Percentiles rank a stretch among this genome's conserved stretches.
Evolutionary conservation across 2,797 vertebrate genomes (phyloP).

Genomic region (Luscinia luscinia): DNA sequence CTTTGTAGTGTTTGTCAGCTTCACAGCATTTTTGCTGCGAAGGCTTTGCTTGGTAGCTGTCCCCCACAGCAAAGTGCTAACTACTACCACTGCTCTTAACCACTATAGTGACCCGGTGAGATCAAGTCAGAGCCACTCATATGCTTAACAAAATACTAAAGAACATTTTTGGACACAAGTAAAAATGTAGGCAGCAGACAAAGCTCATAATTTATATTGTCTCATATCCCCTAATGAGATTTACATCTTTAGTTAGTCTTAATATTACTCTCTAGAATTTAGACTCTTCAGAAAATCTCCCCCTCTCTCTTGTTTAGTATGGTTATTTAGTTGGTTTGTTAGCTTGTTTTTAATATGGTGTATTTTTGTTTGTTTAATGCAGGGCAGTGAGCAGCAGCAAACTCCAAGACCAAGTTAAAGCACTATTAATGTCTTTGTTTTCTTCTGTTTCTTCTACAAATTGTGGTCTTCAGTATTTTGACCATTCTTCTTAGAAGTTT

Average conservation of each 20-base stretch:
- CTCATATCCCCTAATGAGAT: neutral
- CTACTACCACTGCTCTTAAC: neutral
- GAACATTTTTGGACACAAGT: neutral
- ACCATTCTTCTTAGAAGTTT: neutral
- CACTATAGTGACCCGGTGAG: neutral
- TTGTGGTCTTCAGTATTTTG: neutral
- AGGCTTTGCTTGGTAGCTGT: neutral
- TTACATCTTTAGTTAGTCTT: neutral
- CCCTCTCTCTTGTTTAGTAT: neutral
- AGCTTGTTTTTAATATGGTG: neutral
- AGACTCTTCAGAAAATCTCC: neutral
- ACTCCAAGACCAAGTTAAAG: neutral
- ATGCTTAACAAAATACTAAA: neutral
- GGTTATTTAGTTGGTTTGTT: neutral
- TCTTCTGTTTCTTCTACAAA: neutral
- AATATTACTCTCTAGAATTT: neutral
- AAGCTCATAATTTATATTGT: neutral
- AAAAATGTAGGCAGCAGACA: neutral
- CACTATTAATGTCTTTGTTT: neutral
- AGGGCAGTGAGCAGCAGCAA: neutral
- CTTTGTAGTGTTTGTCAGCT: neutral
- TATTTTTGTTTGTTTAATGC: neutral
- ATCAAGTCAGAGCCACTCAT: neutral
- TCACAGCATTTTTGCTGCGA: neutral
- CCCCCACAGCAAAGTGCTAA: neutral